Evolutionary conservation across 23 tunicate genomes (phyloP).

Genomic region (Halocynthia roretzi): DNA sequence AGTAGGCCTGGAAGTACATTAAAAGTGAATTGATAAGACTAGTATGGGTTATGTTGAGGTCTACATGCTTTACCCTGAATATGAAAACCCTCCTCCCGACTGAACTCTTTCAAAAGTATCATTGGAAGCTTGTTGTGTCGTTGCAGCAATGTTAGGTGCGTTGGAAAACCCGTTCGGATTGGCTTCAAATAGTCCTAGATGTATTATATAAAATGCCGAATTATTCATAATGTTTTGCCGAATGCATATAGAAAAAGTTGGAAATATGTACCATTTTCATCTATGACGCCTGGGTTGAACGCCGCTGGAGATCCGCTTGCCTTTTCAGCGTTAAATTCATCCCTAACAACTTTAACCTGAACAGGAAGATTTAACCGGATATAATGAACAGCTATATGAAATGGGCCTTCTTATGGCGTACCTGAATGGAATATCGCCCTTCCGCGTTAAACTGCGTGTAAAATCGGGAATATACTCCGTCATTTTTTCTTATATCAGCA

Average conservation of each 20-base stretch:
- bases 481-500: constrained; percentile 50
- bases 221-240: no score
- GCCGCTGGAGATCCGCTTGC: constrained; percentile 37
- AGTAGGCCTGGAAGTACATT: no score
- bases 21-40: no score
- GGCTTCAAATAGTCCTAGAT: no score
- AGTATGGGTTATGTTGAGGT: no score
- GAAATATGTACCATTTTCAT: constrained; percentile 20
- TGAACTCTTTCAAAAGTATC: constrained; percentile 41
- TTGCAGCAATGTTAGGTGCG: no score
- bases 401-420: not conserved
- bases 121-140: not conserved
- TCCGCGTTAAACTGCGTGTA: constrained; percentile 30
- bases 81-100: constrained; percentile 52
- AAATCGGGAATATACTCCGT: constrained; percentile 65
- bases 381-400: no score
- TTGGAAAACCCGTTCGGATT: no score
- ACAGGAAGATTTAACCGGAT: no score
- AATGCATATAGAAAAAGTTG: not conserved
- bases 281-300: constrained; percentile 30
- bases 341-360: no score
- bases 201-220: no score
- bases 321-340: not conserved
- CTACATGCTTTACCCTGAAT: constrained; percentile 25
- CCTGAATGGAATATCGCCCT: constrained; percentile 66